Percentiles rank a stretch among this genome's conserved stretches.
Evolutionary conservation across 2,113 vertebrate species (phyloP).

Genomic region (Felis chaus): DNA sequence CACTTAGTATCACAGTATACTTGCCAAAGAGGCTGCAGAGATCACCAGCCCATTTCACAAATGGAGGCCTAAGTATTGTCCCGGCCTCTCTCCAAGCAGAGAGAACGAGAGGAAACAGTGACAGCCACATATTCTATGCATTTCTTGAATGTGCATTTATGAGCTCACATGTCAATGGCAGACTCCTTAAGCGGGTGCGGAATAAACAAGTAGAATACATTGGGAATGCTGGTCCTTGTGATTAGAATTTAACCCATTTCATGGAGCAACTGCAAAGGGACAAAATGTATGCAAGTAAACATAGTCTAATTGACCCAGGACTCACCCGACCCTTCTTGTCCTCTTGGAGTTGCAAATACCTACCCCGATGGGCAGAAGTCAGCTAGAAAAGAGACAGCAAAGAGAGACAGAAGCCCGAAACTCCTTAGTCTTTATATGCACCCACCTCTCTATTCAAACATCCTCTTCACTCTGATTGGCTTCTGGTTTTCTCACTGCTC

Average conservation of each 20-base stretch:
- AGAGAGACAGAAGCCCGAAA: not conserved
- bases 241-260: slow-evolving; percentile 15
- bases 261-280: not conserved
- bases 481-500: not conserved
- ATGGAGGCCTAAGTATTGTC: not conserved
- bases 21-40: not conserved
- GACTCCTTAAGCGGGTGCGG: slow-evolving; percentile 5
- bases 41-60: not conserved
- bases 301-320: not conserved
- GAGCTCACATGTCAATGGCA: slow-evolving; percentile 38
- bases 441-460: not conserved
- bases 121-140: not conserved
- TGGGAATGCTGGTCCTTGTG: not conserved
- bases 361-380: not conserved
- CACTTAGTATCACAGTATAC: not conserved
- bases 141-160: slow-evolving; percentile 41
- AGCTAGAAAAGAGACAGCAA: not conserved
- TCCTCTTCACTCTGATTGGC: slow-evolving; percentile 53
- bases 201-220: slow-evolving; percentile 5
- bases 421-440: not conserved
- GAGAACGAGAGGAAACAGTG: not conserved
- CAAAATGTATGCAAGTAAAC: not conserved
- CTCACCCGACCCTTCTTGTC: slow-evolving; percentile 54
- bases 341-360: slow-evolving; percentile 24
- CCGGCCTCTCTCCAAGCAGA: not conserved